Evolutionary conservation across 2,888 invertebrate genomes (phyloP).

Genomic region (Alviniconcha strummeri): DNA sequence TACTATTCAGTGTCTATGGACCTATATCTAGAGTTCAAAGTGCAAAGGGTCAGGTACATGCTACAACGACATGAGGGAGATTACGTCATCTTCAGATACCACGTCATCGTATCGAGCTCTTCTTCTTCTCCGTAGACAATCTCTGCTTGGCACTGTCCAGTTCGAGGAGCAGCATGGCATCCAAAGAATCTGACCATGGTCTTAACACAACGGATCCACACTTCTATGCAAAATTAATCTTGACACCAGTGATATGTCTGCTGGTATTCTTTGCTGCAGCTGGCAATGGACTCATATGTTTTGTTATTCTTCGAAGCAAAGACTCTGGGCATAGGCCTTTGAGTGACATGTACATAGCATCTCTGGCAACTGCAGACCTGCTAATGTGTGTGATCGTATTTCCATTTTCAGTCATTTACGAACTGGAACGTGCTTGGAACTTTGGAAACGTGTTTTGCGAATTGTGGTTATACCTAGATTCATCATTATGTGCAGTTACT

Average conservation of each 20-base stretch:
- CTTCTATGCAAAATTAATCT: neutral
- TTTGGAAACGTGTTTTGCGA: slow-evolving; percentile 1
- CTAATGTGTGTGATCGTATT: slow-evolving; percentile 25
- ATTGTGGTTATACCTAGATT: slow-evolving; percentile 13
- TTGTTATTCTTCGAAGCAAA: slow-evolving; percentile 2
- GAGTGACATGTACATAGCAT: slow-evolving; percentile 19
- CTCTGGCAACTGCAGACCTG: slow-evolving; percentile 18
- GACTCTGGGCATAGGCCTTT: neutral
- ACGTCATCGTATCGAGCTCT: no score
- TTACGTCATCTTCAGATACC: no score
- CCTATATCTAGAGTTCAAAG: no score
- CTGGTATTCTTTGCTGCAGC: slow-evolving; percentile 5
- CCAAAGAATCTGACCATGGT: no score
- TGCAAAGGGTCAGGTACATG: no score
- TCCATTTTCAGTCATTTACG: slow-evolving; percentile 2
- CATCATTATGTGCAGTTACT: slow-evolving; percentile 16
- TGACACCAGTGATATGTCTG: neutral
- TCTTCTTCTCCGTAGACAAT: no score
- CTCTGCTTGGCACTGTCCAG: no score
- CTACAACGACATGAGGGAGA: no score
- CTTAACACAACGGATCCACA: no score
- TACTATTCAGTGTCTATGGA: no score
- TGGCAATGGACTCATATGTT: slow-evolving; percentile 23
- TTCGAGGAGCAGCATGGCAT: no score
- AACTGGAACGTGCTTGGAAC: neutral